Base-by-base conservation (phyloP, 1,140 invertebrate genomes). In the Dreissena polymorpha region DNA sequence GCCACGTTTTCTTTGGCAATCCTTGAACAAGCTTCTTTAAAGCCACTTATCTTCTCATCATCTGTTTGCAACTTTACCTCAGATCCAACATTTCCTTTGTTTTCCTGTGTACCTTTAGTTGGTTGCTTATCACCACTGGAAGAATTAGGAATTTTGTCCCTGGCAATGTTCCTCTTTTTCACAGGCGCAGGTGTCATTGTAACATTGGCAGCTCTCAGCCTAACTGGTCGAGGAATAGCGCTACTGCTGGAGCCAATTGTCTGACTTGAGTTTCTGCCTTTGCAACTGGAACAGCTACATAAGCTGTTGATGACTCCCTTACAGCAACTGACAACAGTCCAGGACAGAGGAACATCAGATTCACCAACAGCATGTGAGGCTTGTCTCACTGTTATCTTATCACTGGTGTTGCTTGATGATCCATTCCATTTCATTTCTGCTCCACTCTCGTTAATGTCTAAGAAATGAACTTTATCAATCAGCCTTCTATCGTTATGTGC, bases 391-490 rank as follows among this genome's bases (percentile, higher is more conserved):
- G 23, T n/a, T 65, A 12, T 67, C 16, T 27, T 21, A 12, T 29
- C 14, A 8, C 49, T 16, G 18, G 23, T 7, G 2, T 63, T 39
- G n/a, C 16, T 57, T 10, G 25, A 8, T 16, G 14, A n/a, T n/a
- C n/a, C 29, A 21, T n/a, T 49, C n/a, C 10, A 57, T n/a, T 16
- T 50, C 18, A 23, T 8, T 55, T 73, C 71, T 55, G 3, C 18
- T 63, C 25, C 49, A 39, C 25, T 55, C 16, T 71, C 53, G 21
- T 72, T 68, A 12, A 80, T 27, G 50, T 63, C 64, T 23, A 65
- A 79, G 13, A 77, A 23, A 60, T 78, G 76, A 69, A 78, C 69
- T 21, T 72, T 71, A 72, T 72, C 68, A 80, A 80, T 72, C 2
- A 80, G 69, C 51, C 53, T 82, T 18, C 49, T 23, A 50, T 80